Conservation (phyloP, 2,797 vertebrate species). For the Chlorospingus flavigularis region DNA sequence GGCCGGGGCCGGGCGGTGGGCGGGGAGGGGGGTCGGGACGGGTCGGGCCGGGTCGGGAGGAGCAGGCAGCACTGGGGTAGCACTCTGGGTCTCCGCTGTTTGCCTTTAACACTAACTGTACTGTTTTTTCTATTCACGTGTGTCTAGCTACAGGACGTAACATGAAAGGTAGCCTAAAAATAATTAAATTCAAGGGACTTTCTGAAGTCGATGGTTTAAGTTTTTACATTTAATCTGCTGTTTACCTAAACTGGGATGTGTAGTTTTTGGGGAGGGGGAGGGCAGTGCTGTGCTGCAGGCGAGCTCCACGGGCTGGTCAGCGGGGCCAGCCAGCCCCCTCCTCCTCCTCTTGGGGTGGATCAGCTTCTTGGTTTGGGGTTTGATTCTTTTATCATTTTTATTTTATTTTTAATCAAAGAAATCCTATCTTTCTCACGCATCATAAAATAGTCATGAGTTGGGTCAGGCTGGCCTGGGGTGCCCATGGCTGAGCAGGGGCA, state of each 20-base stretch:
- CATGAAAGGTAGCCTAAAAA: slow-evolving; percentile 89
- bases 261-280: slow-evolving; percentile 66
- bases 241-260: slow-evolving; percentile 83
- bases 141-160: slow-evolving; percentile 93
- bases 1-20: slow-evolving; percentile 67
- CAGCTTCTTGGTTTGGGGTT: neutral
- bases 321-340: slow-evolving; percentile 24
- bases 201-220: slow-evolving; percentile 77
- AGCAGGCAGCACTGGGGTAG: slow-evolving; percentile 80
- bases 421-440: slow-evolving; percentile 75
- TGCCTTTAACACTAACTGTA: slow-evolving; percentile 98
- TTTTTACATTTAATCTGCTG: slow-evolving; percentile 87
- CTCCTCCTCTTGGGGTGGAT: neutral
- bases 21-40: slow-evolving; percentile 45
- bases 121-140: slow-evolving; percentile 92
- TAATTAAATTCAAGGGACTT: slow-evolving; percentile 80
- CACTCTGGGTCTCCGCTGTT: slow-evolving; percentile 86
- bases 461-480: slow-evolving; percentile 38
- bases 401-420: slow-evolving; percentile 75
- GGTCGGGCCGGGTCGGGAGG: slow-evolving; percentile 57
- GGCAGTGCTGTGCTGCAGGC: slow-evolving; percentile 75
- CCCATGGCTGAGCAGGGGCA: neutral
- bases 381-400: neutral
- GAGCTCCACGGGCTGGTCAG: slow-evolving; percentile 56
- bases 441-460: slow-evolving; percentile 58